Percentiles rank a stretch among this genome's conserved stretches.
Evolutionary conservation across 2,797 vertebrate species (phyloP).

Genomic region (Catharus ustulatus): DNA sequence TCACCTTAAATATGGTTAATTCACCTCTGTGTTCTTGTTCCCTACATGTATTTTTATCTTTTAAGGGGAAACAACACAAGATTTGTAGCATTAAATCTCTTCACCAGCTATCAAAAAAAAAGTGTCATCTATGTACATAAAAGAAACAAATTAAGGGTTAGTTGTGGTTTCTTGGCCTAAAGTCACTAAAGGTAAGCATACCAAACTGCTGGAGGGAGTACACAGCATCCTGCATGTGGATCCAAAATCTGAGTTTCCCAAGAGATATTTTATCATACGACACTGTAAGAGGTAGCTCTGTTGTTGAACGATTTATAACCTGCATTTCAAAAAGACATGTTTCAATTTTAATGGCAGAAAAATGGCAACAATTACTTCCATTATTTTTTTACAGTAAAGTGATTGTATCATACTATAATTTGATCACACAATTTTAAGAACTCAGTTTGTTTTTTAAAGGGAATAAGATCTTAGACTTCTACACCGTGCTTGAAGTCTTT

Average conservation of each 20-base stretch:
- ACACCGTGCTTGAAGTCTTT: background rate
- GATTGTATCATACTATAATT: background rate
- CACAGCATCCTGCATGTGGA: conserved; percentile 94
- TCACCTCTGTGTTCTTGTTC: background rate
- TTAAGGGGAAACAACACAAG: background rate
- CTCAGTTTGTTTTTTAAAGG: background rate
- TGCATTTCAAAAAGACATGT: conserved; percentile 44
- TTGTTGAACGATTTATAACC: conserved; percentile 88
- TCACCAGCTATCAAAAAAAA: background rate
- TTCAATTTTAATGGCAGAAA: background rate
- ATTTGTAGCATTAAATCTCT: background rate
- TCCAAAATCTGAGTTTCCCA: conserved; percentile 92
- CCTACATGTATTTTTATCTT: background rate
- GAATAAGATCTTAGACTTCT: background rate
- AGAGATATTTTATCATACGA: conserved; percentile 91
- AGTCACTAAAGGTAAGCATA: conserved; percentile 65
- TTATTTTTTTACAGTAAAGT: background rate
- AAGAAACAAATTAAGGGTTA: background rate
- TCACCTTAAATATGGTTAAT: background rate
- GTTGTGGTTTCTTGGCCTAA: background rate
- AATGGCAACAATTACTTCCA: background rate
- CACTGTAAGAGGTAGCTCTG: conserved; percentile 88
- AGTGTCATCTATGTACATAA: background rate
- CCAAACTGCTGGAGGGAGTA: conserved; percentile 93
- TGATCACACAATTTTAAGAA: background rate